Conservation (phyloP, 2,888 invertebrate genomes). For the Tachystola acroxantha region DNA sequence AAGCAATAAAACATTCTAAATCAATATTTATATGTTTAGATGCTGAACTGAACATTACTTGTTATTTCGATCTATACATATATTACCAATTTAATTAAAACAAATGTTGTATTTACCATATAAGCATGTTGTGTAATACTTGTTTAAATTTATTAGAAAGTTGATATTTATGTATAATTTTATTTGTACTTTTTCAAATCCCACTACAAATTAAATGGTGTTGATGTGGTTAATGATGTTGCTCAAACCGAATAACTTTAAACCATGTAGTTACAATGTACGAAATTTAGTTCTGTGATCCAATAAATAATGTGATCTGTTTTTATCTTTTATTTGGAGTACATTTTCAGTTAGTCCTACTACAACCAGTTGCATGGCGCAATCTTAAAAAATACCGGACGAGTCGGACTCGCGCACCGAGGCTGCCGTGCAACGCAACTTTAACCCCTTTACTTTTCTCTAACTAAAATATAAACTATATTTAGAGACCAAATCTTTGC, state of each 20-base stretch:
- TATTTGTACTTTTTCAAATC: slow-evolving; percentile 22
- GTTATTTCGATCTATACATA: no score
- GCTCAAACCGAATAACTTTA: slow-evolving; percentile 70
- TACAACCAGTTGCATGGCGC: no score
- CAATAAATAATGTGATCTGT: slow-evolving; percentile 62
- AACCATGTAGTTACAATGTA: slow-evolving; percentile 61
- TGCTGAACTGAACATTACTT: neutral
- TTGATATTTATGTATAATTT: neutral
- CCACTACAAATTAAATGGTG: slow-evolving; percentile 30
- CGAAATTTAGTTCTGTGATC: slow-evolving; percentile 72
- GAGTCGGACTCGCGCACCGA: no score
- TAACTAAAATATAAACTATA: no score
- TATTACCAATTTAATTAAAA: no score
- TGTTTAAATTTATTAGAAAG: neutral
- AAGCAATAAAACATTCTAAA: no score
- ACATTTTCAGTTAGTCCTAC: no score
- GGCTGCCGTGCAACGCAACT: no score
- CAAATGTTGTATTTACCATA: no score
- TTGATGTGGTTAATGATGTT: slow-evolving; percentile 61
- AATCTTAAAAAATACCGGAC: no score
- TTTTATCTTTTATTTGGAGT: slow-evolving; percentile 21
- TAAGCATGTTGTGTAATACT: neutral
- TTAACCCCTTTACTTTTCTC: no score
- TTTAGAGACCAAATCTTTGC: no score
- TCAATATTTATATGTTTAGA: neutral